phyloP scores from a whole-genome alignment of 2,113 vertebrate species.

The Trinectes maculatus region DNA sequence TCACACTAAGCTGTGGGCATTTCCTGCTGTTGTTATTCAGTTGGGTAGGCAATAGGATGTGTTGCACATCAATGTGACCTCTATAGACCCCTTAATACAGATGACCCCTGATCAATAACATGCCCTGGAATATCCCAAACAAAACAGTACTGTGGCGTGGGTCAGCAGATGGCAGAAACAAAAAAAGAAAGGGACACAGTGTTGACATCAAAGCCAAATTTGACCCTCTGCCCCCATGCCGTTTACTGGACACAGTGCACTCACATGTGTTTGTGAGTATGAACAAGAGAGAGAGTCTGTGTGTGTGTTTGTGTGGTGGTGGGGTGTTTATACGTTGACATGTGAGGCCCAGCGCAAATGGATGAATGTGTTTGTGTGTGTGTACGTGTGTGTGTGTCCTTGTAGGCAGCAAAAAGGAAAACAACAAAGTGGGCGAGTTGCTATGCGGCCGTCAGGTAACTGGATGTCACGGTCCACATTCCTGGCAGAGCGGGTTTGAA shows the following conservation, averaged over 20 bases:
- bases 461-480: conserved; percentile 69
- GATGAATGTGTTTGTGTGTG: not conserved
- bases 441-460: conserved; percentile 70
- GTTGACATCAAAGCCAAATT: conserved; percentile 33
- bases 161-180: conserved; percentile 24
- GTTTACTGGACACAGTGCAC: conserved; percentile 10
- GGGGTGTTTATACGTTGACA: conserved; percentile 9
- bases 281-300: not conserved
- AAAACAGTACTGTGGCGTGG: conserved; percentile 5
- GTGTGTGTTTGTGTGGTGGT: not conserved
- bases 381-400: conserved; percentile 48
- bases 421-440: conserved; percentile 69
- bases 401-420: conserved; percentile 42
- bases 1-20: conserved; percentile 21
- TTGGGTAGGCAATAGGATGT: conserved; percentile 58
- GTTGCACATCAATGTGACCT: conserved; percentile 58
- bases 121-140: conserved; percentile 39
- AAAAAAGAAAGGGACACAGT: not conserved
- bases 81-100: conserved; percentile 29
- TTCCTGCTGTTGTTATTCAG: conserved; percentile 55
- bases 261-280: conserved; percentile 39
- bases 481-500: conserved; percentile 57
- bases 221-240: conserved; percentile 2
- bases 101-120: conserved; percentile 50
- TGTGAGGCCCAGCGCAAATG: conserved; percentile 56